phyloP scores from a whole-genome alignment of 2,797 vertebrate genomes.

The Xenops minutus region DNA sequence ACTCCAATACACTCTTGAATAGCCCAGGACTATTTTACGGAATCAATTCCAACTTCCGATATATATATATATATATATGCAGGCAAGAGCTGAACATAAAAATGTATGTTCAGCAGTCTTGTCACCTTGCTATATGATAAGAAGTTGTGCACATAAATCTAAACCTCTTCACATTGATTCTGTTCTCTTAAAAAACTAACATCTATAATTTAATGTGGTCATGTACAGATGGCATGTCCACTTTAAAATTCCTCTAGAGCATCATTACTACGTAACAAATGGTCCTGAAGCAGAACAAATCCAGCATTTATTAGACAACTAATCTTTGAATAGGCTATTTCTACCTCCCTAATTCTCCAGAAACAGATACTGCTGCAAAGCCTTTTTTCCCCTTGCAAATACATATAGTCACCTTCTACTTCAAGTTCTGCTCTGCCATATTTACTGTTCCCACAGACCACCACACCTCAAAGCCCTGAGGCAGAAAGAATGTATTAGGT shows the following conservation, averaged over 20 bases:
- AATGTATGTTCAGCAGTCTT: neutral
- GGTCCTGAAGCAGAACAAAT: neutral
- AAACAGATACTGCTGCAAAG: neutral
- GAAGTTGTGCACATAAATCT: neutral
- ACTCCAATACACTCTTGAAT: neutral
- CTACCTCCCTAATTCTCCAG: neutral
- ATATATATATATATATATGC: neutral
- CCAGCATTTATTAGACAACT: neutral
- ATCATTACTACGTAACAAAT: neutral
- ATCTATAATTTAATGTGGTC: neutral
- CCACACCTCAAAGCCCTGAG: neutral
- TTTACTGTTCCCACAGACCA: neutral
- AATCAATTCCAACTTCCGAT: neutral
- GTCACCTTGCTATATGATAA: neutral
- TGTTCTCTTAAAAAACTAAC: neutral
- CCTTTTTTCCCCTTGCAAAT: accelerated
- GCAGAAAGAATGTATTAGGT: neutral
- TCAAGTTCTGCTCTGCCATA: neutral
- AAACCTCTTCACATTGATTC: neutral
- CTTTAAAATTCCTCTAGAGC: neutral
- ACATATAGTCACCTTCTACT: neutral
- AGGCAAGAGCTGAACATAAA: neutral
- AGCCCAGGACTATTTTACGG: neutral
- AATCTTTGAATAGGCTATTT: neutral
- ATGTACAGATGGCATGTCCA: neutral